Conservation (phyloP, 2,888 invertebrate genomes). For the Ligdia adustata region DNA sequence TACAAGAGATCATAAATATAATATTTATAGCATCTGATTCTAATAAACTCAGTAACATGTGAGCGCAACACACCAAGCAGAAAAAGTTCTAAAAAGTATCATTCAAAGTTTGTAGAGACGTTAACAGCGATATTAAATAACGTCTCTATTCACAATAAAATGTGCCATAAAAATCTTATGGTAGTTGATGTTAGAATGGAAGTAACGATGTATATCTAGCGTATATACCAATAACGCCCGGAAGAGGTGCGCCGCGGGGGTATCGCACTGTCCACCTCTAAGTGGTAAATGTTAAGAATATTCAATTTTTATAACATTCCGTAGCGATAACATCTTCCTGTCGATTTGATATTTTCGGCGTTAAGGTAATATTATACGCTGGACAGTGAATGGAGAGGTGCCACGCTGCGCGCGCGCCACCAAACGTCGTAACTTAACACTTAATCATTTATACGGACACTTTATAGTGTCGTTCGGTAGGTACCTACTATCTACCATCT, state of each 20-base stretch:
- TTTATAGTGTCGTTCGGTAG: slow-evolving; percentile 63
- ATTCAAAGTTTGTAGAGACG: slow-evolving; percentile 68
- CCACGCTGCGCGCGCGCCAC: slow-evolving; percentile 74
- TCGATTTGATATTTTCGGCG: slow-evolving; percentile 83
- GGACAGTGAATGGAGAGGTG: slow-evolving; percentile 68
- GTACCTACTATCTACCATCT: slow-evolving; percentile 39
- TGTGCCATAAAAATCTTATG: slow-evolving; percentile 63
- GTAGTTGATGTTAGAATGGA: slow-evolving; percentile 42
- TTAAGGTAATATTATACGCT: slow-evolving; percentile 76
- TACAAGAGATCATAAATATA: slow-evolving; percentile 46
- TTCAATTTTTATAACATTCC: slow-evolving; percentile 82
- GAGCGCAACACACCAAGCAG: slow-evolving; percentile 47
- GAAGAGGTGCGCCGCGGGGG: slow-evolving; percentile 70
- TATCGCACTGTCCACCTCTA: slow-evolving; percentile 50
- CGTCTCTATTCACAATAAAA: slow-evolving; percentile 79
- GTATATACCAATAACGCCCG: slow-evolving; percentile 43
- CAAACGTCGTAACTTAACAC: slow-evolving; percentile 79
- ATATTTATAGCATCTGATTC: slow-evolving; percentile 55
- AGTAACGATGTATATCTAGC: background rate
- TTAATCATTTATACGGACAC: slow-evolving; percentile 79
- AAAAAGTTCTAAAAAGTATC: slow-evolving; percentile 51
- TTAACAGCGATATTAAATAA: slow-evolving; percentile 81
- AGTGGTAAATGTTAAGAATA: slow-evolving; percentile 69
- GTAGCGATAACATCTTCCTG: slow-evolving; percentile 79
- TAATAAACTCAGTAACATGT: slow-evolving; percentile 62